Evolutionary conservation across 2,797 vertebrate genomes (phyloP).

Genomic region (Neosilurus hyrtlii): DNA sequence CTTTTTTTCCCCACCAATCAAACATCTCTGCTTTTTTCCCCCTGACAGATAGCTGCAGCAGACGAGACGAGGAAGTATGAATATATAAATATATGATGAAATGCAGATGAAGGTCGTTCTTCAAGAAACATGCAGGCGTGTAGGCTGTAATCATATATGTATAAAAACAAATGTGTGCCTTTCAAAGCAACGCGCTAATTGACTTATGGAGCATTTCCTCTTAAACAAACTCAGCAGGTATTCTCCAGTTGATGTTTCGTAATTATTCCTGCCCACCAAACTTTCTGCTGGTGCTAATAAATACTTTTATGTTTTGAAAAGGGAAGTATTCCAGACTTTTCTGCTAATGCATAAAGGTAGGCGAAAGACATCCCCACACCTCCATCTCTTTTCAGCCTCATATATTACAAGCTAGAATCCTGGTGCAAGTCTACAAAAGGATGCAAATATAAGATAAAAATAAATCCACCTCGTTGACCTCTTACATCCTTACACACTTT

Average conservation of each 20-base stretch:
- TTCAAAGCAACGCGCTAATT: slow-evolving; percentile 44
- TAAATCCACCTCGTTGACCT: background rate
- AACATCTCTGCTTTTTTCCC: slow-evolving; percentile 46
- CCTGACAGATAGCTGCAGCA: slow-evolving; percentile 47
- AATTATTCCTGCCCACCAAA: slow-evolving; percentile 48
- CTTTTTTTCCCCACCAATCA: slow-evolving; percentile 33
- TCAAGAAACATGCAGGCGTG: slow-evolving; percentile 28
- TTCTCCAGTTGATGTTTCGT: slow-evolving; percentile 42
- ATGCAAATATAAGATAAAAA: background rate
- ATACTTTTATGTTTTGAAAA: slow-evolving; percentile 34
- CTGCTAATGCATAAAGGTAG: slow-evolving; percentile 21
- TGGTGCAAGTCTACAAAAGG: background rate
- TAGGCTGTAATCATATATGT: background rate
- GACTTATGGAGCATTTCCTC: slow-evolving; percentile 36
- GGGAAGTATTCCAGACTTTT: slow-evolving; percentile 27
- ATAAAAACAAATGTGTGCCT: too few relatives aligned
- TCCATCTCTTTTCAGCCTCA: background rate
- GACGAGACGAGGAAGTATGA: slow-evolving; percentile 24
- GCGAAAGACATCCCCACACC: background rate
- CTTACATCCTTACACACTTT: background rate
- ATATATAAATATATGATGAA: slow-evolving; percentile 33
- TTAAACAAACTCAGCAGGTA: slow-evolving; percentile 28
- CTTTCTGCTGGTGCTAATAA: slow-evolving; percentile 52
- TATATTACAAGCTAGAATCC: background rate
- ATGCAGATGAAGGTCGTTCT: slow-evolving; percentile 35